These are phyloP conservation scores for Globodera rostochiensis DNA, from an alignment of 1,140 invertebrate genomes.

Conservation along the genomic window DNA sequence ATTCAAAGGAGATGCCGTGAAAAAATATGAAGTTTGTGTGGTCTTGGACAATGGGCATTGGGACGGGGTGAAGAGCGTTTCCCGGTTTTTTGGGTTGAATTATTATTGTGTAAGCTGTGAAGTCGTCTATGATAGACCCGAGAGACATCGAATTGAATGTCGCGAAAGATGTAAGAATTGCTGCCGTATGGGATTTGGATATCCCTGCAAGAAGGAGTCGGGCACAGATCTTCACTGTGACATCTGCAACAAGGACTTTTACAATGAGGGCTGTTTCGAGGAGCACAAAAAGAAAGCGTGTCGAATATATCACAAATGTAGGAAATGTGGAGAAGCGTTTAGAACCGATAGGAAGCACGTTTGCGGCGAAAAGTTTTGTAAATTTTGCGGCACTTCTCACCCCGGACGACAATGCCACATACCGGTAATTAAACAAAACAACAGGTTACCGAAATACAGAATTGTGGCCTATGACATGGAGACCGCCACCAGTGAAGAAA, in stretches of 20 bases:
- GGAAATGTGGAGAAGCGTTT: not conserved
- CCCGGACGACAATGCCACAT: too few species aligned
- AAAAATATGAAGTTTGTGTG: too few species aligned
- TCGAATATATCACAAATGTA: not conserved
- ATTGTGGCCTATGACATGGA: too few species aligned
- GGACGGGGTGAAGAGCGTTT: too few species aligned
- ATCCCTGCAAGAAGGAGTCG: not conserved
- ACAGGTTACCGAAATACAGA: too few species aligned
- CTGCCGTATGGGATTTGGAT: not conserved
- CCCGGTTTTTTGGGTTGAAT: not conserved
- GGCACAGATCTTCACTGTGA: not conserved
- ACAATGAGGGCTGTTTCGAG: constrained; percentile 8
- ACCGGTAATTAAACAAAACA: too few species aligned
- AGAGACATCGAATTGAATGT: not conserved
- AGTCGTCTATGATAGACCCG: not conserved
- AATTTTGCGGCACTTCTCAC: too few species aligned
- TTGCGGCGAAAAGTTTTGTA: not conserved
- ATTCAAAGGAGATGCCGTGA: too few species aligned
- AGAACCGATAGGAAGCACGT: not conserved
- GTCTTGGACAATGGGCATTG: too few species aligned
- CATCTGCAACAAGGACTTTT: not conserved
- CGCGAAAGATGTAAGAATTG: not conserved
- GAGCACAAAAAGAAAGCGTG: not conserved
- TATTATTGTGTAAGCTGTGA: constrained; percentile 10
- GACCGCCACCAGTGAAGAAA: too few species aligned